Conservation (phyloP, 2,113 vertebrate species). For the Pterocles gutturalis region DNA sequence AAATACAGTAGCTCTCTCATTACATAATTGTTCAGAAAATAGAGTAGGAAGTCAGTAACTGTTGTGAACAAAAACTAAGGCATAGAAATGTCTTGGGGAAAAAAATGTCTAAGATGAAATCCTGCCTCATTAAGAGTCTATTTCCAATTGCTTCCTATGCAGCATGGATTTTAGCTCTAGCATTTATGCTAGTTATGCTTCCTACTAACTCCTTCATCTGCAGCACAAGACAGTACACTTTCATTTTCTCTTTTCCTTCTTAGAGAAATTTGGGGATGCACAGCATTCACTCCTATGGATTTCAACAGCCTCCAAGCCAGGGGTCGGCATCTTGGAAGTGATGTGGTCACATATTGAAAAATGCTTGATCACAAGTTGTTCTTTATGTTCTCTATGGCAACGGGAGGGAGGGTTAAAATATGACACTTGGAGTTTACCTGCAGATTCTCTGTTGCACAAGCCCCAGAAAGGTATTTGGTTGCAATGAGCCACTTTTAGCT, state of each 20-base stretch:
- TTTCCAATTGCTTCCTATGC: neutral
- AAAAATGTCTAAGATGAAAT: neutral
- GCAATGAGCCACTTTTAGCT: neutral
- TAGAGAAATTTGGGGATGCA: neutral
- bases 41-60: neutral
- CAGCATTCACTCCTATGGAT: neutral
- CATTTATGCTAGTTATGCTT: neutral
- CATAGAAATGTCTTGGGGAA: neutral
- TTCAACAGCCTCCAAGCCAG: neutral
- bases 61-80: neutral
- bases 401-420: neutral
- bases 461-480: no score
- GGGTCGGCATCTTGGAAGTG: neutral
- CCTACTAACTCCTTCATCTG: neutral
- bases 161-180: neutral
- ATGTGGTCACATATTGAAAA: neutral
- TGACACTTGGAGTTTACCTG: neutral
- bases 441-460: neutral
- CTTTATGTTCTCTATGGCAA: neutral
- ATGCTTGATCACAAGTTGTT: neutral
- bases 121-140: neutral
- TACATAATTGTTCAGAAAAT: neutral
- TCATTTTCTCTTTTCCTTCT: neutral
- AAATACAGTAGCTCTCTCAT: neutral
- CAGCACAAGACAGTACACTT: neutral